Conservation (phyloP, 2,113 vertebrate species). For the Callopanchax toddi region DNA sequence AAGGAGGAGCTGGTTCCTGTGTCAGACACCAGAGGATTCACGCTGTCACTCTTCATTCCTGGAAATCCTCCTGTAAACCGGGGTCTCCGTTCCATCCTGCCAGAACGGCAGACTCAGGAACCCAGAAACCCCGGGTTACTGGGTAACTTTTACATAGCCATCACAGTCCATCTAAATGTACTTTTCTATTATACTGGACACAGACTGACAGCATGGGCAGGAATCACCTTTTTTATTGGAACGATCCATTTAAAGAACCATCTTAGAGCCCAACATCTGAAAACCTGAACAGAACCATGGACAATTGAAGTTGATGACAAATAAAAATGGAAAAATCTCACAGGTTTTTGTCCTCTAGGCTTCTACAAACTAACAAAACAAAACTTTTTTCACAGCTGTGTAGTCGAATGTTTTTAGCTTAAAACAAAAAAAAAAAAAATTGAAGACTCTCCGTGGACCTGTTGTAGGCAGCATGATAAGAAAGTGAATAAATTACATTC, state of each 20-base stretch:
- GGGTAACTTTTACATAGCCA: too few species aligned
- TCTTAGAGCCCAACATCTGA: background rate
- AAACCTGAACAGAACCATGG: background rate
- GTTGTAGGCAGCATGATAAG: slow-evolving; percentile 52
- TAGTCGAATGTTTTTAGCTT: slow-evolving; percentile 18
- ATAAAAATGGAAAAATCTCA: background rate
- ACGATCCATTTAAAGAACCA: background rate
- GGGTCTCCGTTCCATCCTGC: too few species aligned
- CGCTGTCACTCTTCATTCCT: too few species aligned
- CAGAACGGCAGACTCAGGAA: too few species aligned
- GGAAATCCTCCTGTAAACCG: too few species aligned
- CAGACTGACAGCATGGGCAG: background rate
- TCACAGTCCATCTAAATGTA: too few species aligned
- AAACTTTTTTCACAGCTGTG: slow-evolving; percentile 48
- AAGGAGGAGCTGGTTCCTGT: too few species aligned
- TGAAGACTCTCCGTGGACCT: slow-evolving; percentile 33
- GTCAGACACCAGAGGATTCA: too few species aligned
- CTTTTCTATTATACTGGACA: too few species aligned
- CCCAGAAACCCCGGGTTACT: too few species aligned
- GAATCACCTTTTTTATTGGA: background rate
- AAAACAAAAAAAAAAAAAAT: slow-evolving; percentile 7
- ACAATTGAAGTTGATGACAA: background rate
- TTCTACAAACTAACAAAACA: slow-evolving; percentile 20
- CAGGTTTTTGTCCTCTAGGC: background rate
- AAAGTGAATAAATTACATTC: slow-evolving; percentile 40